These are phyloP conservation scores for Coptodon bakossiorum DNA, from an alignment of 2,113 vertebrate species.

Conservation along the genomic window DNA sequence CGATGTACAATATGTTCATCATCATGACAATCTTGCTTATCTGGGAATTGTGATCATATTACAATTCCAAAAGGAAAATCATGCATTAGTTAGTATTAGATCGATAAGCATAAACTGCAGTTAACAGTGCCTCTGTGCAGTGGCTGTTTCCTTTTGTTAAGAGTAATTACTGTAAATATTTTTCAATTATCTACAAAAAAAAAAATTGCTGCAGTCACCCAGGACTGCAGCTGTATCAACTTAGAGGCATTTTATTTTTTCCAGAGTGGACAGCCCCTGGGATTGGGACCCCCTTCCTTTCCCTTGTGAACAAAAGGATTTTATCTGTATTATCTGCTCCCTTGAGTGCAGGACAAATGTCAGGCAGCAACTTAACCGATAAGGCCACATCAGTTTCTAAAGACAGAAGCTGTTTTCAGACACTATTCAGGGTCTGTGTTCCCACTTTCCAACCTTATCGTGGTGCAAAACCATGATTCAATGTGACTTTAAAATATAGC, in stretches of 20 bases:
- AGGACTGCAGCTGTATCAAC: background rate
- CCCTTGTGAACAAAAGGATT: conserved; percentile 17
- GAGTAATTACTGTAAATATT: background rate
- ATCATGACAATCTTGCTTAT: background rate
- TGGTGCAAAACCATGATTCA: background rate
- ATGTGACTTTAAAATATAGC: background rate
- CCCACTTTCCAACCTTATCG: background rate
- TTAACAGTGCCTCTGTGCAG: background rate
- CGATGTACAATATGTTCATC: background rate
- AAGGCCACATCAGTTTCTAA: background rate
- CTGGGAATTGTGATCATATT: background rate
- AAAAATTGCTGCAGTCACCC: background rate
- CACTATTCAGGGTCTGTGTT: background rate
- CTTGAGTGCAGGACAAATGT: conserved; percentile 20
- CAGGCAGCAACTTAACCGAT: background rate
- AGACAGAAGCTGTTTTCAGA: background rate
- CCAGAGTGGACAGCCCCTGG: background rate
- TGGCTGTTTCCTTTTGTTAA: background rate
- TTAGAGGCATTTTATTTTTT: background rate
- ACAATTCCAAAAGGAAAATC: background rate
- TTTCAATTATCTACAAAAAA: background rate
- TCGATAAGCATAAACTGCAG: background rate
- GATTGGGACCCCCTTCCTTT: background rate
- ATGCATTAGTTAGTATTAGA: background rate
- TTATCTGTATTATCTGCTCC: conserved; percentile 5